Evolutionary conservation across 2,888 invertebrate genomes (phyloP), one percentile per base, ranked within the genome.

Genomic region (Meteorus colon): DNA sequence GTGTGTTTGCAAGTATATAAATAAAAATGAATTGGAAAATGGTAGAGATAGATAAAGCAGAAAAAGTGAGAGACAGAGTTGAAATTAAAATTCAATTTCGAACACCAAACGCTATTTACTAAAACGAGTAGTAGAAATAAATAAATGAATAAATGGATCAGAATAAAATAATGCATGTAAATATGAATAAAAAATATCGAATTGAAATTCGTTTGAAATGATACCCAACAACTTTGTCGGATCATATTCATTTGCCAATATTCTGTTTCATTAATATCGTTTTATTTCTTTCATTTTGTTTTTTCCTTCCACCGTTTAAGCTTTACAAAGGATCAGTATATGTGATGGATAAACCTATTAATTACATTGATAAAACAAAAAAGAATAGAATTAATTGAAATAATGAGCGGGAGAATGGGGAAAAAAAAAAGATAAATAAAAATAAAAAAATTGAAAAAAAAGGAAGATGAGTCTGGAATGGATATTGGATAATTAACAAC

Each of bases 401-500:
- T n/a, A 6, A 41, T 19, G 55, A 19, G 63, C 1, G 12, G 34
- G 19, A 16, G 16, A 31, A 65, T 37, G 4, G 4, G 65, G 1
- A 2, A 2, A 34, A 34, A 34, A 24, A 24, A 24, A 34, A 34
- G 14, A 63, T 34, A 31, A 29, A 63, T 34, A 63, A 24, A 27
- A 24, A 60, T 12, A 60, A 27, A 27, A 14, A 62, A 29, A 62
- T 14, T 10, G 16, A 24, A 16, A 29, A 27, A 62, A 19, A 24
- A 63, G 24, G 48, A 66, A 75, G 76, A 79, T 55, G 78, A 77
- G 77, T 78, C 78, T 65, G 59, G 78, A 81, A 82, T 83, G 80
- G 82, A 78, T 79, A 84, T 82, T 82, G 82, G 85, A 85, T 86
- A 85, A 86, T 86, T 85, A 86, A 83, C 81, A 82, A 77, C 78